Base-by-base conservation (phyloP, 2,113 vertebrate genomes). In the Paralichthys olivaceus region DNA sequence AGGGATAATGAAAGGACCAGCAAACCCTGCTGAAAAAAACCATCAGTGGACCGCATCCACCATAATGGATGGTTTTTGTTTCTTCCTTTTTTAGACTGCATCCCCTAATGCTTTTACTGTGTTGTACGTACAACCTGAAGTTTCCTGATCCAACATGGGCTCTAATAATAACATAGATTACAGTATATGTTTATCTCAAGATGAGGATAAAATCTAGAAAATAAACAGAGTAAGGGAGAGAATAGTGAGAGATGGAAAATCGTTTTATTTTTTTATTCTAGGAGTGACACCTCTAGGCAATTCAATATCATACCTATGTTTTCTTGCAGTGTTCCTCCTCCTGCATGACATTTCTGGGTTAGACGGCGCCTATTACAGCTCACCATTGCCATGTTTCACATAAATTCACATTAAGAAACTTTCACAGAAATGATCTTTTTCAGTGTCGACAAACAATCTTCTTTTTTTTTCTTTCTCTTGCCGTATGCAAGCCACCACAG, bases 301-400 rank as follows among this genome's bases (percentile, higher is more conserved):
- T 84, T 87, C 79, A 84, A 75, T 84, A 87, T 87, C 80, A 84
- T n/a, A 20, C 47, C 47, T 66, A 59, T 86, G 81, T 91, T 90
- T 89, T 90, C 70, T 83, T 82, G 69, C 78, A 67, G 6, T 76
- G 69, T 77, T 83, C 81, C 53, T 81, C 81, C 73, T 76, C 68
- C 75, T 85, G 75, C 77, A 79, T 91, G 92, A 93, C 92, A 93
- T 92, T 92, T 93, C 86, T 88, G 62, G 85, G 85, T 93, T 92
- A 89, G 76, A 83, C 86, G 84, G 81, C 79, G 72, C 84, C 82
- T 84, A 75, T 86, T 87, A 87, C 85, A 79, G 77, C 62, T 89
- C 84, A 75, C 77, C 49, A 72, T 82, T 54, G 66, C 85, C 83
- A 54, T 90, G 88, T 89, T 87, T 88, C 89, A 93, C 89, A 87